Evolutionary conservation across 2,797 vertebrate species (phyloP).

Genomic region (Eleutherodactylus coqui): DNA sequence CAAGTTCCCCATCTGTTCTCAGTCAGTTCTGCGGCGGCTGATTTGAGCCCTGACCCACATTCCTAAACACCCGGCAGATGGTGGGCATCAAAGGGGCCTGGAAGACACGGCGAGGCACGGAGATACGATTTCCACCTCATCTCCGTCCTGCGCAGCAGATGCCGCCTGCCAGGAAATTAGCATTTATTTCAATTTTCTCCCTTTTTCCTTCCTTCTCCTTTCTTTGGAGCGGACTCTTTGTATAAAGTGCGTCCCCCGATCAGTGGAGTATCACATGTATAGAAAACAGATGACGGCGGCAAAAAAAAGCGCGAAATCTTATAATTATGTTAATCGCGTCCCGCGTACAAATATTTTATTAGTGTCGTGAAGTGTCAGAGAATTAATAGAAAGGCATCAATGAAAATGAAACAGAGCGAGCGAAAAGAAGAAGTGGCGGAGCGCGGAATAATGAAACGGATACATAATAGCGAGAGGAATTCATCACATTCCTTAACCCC

Average conservation of each 20-base stretch:
- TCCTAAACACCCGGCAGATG: constrained; percentile 67
- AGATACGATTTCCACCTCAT: constrained; percentile 50
- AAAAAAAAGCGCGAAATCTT: not conserved
- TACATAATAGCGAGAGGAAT: not conserved
- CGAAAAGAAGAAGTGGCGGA: not conserved
- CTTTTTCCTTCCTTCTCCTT: not conserved
- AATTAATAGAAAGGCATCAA: constrained; percentile 16
- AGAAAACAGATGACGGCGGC: not conserved
- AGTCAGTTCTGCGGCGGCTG: constrained; percentile 51
- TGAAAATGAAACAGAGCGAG: not conserved
- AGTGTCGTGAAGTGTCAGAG: not conserved
- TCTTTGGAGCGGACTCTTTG: not conserved
- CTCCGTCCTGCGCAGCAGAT: constrained; percentile 46
- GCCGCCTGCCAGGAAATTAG: not conserved
- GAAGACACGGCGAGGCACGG: constrained; percentile 44
- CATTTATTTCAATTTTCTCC: constrained; percentile 11
- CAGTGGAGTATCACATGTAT: not conserved
- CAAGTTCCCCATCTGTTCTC: constrained; percentile 67
- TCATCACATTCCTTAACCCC: not conserved
- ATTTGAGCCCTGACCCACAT: constrained; percentile 59
- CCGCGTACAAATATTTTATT: not conserved
- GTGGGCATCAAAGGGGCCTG: constrained; percentile 63
- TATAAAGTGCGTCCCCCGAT: not conserved
- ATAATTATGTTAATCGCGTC: not conserved
- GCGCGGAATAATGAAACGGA: not conserved